phyloP scores from a whole-genome alignment of 2,797 vertebrate species.

The Lagothrix lagotricha region DNA sequence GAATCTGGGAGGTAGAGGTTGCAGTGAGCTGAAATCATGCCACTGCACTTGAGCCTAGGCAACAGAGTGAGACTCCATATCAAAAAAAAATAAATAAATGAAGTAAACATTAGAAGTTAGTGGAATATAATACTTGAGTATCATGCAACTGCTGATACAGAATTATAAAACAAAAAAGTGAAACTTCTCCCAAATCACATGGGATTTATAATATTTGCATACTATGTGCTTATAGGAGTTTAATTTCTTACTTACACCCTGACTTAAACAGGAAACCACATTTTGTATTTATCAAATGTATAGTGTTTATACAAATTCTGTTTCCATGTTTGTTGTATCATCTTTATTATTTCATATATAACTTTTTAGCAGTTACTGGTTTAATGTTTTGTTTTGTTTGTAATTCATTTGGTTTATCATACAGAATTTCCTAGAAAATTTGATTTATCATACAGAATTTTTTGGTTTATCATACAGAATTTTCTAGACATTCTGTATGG shows the following conservation, averaged over 20 bases:
- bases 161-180: background rate
- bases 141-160: background rate
- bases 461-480: conserved; percentile 10
- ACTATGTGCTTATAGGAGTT: background rate
- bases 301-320: background rate
- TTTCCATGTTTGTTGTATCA: background rate
- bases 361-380: background rate
- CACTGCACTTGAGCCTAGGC: too few species aligned
- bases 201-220: background rate
- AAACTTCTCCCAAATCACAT: background rate
- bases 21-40: too few species aligned
- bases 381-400: background rate
- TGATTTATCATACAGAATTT: background rate
- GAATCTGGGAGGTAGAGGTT: too few species aligned
- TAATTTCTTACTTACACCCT: background rate
- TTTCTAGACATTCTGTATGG: background rate
- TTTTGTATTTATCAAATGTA: conserved; percentile 7
- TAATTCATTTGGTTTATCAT: background rate
- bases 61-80: too few species aligned
- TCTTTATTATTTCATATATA: conserved; percentile 17
- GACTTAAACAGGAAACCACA: background rate
- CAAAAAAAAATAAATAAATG: background rate
- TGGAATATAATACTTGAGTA: conserved; percentile 1
- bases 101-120: background rate
- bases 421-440: conserved; percentile 9